Evolutionary conservation across 53 echinoderm and acorn worm genomes (phyloP), one percentile per base, ranked within the genome.

Genomic region (Astropecten irregularis): DNA sequence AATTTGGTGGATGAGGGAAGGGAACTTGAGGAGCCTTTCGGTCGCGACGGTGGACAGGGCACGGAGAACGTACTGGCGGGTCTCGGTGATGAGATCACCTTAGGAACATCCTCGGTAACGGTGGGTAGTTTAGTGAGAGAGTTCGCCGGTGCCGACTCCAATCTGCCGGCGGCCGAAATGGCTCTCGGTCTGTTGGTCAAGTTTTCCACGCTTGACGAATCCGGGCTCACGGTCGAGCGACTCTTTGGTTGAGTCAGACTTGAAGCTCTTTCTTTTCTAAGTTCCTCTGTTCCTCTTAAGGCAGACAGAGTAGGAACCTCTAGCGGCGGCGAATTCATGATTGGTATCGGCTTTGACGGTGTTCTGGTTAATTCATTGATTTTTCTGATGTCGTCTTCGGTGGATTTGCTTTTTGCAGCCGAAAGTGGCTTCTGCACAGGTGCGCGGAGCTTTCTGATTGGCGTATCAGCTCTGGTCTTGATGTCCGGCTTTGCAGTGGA

Each of bases 401-500:
- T 25, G 55, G 55, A 37, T 52, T 54, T 73, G 10, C 33, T 52
- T 4, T 19, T 26, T n/a, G n/a, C n/a, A n/a, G n/a, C n/a, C n/a
- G n/a, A n/a, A n/a, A n/a, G n/a, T n/a, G n/a, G n/a, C n/a, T n/a
- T n/a, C n/a, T n/a, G n/a, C n/a, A n/a, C n/a, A n/a, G n/a, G n/a
- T n/a, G 13, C 34, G 10, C 52, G 21, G 15, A 2, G 25, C 38
- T 34, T 23, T 19, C 33, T 30, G 52, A 30, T 64, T 33, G 11
- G 40, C 9, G 42, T 40, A 40, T 66, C 66, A 4, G n/a, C 66
- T 16, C 20, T 48, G 29, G 37, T 39, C 29, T 39, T 60, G 16
- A 40, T 21, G 60, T 76, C 60, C n/a, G 76, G 40, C 35, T 76
- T 76, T 29, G 40, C 60, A 1, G 74, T 37, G 7, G 74, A 54